Base-by-base conservation (phyloP, 2,113 vertebrate genomes). In the Narcine bancroftii region DNA sequence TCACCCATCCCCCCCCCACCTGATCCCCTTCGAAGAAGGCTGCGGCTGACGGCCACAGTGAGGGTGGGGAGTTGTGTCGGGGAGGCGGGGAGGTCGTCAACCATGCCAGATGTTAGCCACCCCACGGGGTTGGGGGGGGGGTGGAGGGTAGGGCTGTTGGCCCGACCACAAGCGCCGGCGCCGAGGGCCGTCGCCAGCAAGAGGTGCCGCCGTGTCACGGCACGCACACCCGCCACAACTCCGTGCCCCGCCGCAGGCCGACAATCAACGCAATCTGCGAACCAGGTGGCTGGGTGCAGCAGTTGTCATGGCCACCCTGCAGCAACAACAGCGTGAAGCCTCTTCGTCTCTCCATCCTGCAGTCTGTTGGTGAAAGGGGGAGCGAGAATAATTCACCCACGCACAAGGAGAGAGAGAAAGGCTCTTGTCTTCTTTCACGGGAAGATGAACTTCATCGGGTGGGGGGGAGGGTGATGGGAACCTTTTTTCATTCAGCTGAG, bases 261-360 rank as follows among this genome's bases (percentile, higher is more conserved):
- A 1, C 0, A 4, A 60, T 17, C 81, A 87, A 2, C 81, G 36
- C 53, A 87, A 36, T 39, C 79, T 53, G 26, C 21, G n/a, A 77
- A 53, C 79, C 47, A 24, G 10, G 79, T 83, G 13, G 81, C 81
- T 7, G 53, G 81, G 53, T 87, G 53, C 53, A 36, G 56, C 53
- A 17, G 53, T 87, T 87, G 53, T 53, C 81, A 63, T n/a, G 81
- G 81, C 60, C 60, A 87, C 81, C 53, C 53, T 56, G 17, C 81
- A 87, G 53, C 81, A 87, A 60, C 81, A 87, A 50, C 81, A 36
- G 56, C 53, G 33, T 60, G 81, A 87, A 87, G 50, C 42, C 81
- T n/a, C n/a, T 87, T 87, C 36, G 33, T 36, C 53, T 87, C 53
- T 21, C 21, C 53, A 6, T 9, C 60, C 33, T 60, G 81, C 81